Evolutionary conservation across 1,140 invertebrate species (phyloP).

Genomic region (Camponotus floridanus): DNA sequence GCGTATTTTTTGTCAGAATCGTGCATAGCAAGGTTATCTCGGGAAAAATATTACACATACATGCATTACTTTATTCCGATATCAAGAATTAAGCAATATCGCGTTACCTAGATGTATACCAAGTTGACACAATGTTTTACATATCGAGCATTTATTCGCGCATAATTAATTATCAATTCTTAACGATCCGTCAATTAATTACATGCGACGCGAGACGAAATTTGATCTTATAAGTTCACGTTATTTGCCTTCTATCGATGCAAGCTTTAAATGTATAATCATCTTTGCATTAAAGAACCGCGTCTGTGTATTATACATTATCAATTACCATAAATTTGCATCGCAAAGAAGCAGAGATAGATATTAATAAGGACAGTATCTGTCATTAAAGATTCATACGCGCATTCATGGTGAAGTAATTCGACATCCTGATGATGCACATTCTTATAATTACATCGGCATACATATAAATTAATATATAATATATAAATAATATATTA

Average conservation of each 20-base stretch:
- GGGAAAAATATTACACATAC: not conserved
- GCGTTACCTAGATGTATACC: no score
- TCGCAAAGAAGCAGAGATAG: not conserved
- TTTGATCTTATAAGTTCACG: constrained; percentile 17
- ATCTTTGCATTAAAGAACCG: not conserved
- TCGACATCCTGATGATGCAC: not conserved
- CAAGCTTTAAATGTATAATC: not conserved
- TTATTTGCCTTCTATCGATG: not conserved
- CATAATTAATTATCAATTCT: not conserved
- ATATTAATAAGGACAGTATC: not conserved
- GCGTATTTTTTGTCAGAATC: constrained; percentile 37
- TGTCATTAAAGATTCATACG: constrained; percentile 20
- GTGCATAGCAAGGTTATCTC: constrained; percentile 12
- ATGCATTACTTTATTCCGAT: constrained; percentile 1
- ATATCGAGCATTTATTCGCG: not conserved
- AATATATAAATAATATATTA: no score
- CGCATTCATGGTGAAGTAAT: constrained; percentile 13
- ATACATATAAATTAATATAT: not conserved
- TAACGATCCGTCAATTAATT: constrained; percentile 34
- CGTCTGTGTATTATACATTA: constrained; percentile 34
- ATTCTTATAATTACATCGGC: constrained; percentile 1
- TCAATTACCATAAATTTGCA: constrained; percentile 48
- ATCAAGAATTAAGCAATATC: not conserved
- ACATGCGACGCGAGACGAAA: not conserved
- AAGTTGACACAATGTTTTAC: not conserved